Evolutionary conservation across 2,888 invertebrate genomes (phyloP).

Genomic region (Melipona beecheii): DNA sequence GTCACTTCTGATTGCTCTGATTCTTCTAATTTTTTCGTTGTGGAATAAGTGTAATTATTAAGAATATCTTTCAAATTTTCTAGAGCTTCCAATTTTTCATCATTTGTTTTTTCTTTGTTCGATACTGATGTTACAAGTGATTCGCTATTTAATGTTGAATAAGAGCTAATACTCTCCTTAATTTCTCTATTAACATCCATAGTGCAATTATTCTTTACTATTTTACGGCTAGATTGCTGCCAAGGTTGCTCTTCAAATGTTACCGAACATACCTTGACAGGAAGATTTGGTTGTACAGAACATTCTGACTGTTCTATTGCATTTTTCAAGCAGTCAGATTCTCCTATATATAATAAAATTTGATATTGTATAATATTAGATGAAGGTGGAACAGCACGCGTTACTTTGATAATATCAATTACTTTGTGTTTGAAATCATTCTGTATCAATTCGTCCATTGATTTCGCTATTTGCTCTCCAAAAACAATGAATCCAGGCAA

Average conservation of each 20-base stretch:
- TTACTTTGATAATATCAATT: slow-evolving; percentile 75
- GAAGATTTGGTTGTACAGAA: slow-evolving; percentile 70
- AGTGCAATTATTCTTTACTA: slow-evolving; percentile 80
- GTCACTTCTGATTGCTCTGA: slow-evolving; percentile 54
- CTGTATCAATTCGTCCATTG: slow-evolving; percentile 76
- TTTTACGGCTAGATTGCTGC: slow-evolving; percentile 73
- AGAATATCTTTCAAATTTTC: slow-evolving; percentile 59
- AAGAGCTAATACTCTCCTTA: slow-evolving; percentile 59
- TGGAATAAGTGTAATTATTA: slow-evolving; percentile 50
- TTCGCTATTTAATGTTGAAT: slow-evolving; percentile 53
- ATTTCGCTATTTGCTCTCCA: slow-evolving; percentile 73
- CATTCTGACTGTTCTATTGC: slow-evolving; percentile 76
- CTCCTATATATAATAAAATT: slow-evolving; percentile 77
- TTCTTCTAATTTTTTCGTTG: slow-evolving; percentile 21
- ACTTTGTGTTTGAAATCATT: slow-evolving; percentile 80
- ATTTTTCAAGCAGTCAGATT: slow-evolving; percentile 78
- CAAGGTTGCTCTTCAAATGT: slow-evolving; percentile 79
- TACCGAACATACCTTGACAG: slow-evolving; percentile 75
- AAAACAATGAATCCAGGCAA: slow-evolving; percentile 77
- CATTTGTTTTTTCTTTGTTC: slow-evolving; percentile 8
- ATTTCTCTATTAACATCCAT: not conserved
- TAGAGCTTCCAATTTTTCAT: slow-evolving; percentile 40
- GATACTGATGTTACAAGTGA: slow-evolving; percentile 40
- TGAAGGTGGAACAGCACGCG: slow-evolving; percentile 77
- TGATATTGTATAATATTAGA: slow-evolving; percentile 78